Percentiles rank a stretch among this genome's conserved stretches.
Evolutionary conservation across 2,797 vertebrate genomes (phyloP).

Genomic region (Ciconia nigra): DNA sequence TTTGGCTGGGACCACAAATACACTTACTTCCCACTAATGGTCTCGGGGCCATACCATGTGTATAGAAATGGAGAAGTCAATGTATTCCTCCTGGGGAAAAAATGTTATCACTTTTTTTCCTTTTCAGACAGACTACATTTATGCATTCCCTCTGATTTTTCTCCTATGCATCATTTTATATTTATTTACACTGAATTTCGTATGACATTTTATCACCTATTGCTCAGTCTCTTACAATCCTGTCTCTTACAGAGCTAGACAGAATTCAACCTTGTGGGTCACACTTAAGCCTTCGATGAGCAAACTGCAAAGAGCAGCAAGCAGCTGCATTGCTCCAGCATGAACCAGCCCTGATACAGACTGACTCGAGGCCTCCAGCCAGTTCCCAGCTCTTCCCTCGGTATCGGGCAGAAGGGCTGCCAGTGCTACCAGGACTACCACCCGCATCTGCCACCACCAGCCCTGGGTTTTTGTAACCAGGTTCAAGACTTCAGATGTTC

Average conservation of each 20-base stretch:
- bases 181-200: neutral
- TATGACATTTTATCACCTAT: neutral
- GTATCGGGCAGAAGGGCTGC: neutral
- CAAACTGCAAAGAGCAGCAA: neutral
- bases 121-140: neutral
- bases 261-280: neutral
- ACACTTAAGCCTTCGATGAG: neutral
- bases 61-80: neutral
- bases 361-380: neutral
- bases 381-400: neutral
- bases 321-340: neutral
- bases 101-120: neutral
- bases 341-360: neutral
- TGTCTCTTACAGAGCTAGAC: neutral
- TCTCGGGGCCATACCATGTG: neutral
- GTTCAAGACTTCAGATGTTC: neutral
- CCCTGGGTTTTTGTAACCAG: fast-evolving
- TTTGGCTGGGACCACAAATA: neutral
- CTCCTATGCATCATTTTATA: neutral
- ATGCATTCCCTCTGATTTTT: neutral
- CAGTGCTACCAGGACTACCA: neutral
- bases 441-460: fast-evolving
- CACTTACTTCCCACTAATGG: fast-evolving
- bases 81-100: neutral
- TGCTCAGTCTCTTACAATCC: neutral